Conservation (phyloP, 2,888 invertebrate genomes). For the Parapristionchus giblindavisi region DNA sequence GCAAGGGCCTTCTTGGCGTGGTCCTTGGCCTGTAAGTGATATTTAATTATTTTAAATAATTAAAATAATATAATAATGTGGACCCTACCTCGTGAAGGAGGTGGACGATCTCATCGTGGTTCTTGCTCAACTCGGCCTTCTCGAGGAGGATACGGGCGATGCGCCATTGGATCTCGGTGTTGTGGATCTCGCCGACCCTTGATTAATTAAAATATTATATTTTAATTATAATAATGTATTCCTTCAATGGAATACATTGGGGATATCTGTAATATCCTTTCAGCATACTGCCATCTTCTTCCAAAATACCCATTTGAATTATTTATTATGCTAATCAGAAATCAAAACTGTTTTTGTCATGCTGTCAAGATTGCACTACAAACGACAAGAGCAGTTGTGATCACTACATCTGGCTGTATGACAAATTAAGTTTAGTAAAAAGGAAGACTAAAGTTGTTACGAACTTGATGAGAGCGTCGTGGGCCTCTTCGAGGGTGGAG, state of each 20-base stretch:
- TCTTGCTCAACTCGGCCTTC: constrained; percentile 52
- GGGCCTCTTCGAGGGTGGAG: constrained; percentile 47
- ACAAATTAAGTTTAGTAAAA: too few species aligned
- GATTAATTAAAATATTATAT: constrained; percentile 20
- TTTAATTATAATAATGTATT: neutral
- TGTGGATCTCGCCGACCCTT: constrained; percentile 58
- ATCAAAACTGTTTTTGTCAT: too few species aligned
- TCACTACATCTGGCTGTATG: too few species aligned
- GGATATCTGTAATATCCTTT: too few species aligned
- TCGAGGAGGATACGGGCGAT: constrained; percentile 55
- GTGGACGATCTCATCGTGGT: constrained; percentile 46
- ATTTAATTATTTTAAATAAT: neutral
- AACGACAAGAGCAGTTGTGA: too few species aligned
- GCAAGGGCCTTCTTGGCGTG: constrained; percentile 57
- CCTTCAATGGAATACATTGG: neutral
- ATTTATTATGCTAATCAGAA: too few species aligned
- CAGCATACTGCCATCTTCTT: too few species aligned
- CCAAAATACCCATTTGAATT: too few species aligned
- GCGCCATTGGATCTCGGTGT: constrained; percentile 59
- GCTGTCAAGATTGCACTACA: too few species aligned
- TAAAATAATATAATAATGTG: neutral
- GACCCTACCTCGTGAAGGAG: constrained; percentile 47
- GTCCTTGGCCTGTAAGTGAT: constrained; percentile 46
- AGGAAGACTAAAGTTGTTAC: neutral
- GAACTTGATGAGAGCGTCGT: constrained; percentile 47